Percentiles rank a stretch among this genome's conserved stretches.
Evolutionary conservation across 2,797 vertebrate species (phyloP).

Genomic region (Triplophysa bombifrons): DNA sequence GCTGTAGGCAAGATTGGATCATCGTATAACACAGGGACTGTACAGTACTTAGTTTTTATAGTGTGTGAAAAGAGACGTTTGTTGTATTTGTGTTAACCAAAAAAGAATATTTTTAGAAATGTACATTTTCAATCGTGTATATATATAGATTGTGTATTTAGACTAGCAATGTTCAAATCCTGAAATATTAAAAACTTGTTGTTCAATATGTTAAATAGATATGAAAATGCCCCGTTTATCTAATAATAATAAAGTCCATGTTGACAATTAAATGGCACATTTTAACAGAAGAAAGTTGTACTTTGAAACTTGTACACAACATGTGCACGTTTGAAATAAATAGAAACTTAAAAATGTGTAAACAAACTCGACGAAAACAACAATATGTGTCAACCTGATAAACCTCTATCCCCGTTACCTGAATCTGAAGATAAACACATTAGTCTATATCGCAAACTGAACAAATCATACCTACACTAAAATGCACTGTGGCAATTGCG

Average conservation of each 20-base stretch:
- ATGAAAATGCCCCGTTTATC: constrained; percentile 13
- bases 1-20: not conserved
- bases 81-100: not conserved
- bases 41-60: not conserved
- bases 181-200: too few species aligned
- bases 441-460: not conserved
- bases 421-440: not conserved
- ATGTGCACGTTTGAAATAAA: too few species aligned
- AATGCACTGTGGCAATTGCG: not conserved
- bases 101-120: not conserved
- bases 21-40: not conserved
- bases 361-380: not conserved
- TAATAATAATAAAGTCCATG: not conserved
- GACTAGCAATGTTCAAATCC: too few species aligned
- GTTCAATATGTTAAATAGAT: not conserved
- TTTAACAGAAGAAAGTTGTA: not conserved
- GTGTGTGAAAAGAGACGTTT: not conserved
- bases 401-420: not conserved
- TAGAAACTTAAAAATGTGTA: not conserved
- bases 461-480: not conserved
- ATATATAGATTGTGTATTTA: too few species aligned
- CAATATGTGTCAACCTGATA: constrained; percentile 8
- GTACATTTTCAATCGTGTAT: too few species aligned
- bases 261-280: constrained; percentile 4
- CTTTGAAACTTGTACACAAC: too few species aligned